A percentile compares a stretch with the other conserved stretches of the same genome.
Conservation (phyloP, 1,140 invertebrate genomes). For the Hirudo medicinalis region DNA sequence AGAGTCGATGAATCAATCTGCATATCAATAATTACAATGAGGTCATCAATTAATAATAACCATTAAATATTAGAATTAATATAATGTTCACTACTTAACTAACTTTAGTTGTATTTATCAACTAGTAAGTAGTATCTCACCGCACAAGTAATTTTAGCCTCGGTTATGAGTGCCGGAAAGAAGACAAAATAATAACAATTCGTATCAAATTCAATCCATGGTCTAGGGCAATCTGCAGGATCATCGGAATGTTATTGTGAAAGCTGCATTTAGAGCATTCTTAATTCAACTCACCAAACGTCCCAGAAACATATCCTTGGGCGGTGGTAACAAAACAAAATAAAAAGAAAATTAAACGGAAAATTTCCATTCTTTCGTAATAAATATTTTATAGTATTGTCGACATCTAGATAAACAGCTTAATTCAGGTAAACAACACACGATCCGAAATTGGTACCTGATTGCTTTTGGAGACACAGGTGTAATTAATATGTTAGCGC, state of each 20-base stretch:
- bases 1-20: constrained; percentile 50
- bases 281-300: not conserved
- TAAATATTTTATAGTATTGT: too few species aligned
- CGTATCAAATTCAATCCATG: constrained; percentile 1
- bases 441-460: too few species aligned
- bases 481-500: too few species aligned
- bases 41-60: not conserved
- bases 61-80: not conserved
- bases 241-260: not conserved
- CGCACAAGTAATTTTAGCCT: constrained; percentile 8
- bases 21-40: not conserved
- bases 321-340: too few species aligned
- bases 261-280: not conserved
- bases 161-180: not conserved
- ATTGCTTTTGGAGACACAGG: too few species aligned
- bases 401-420: too few species aligned
- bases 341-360: too few species aligned
- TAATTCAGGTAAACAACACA: too few species aligned
- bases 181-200: constrained; percentile 14
- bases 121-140: not conserved
- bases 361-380: too few species aligned
- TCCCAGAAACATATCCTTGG: too few species aligned
- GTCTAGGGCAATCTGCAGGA: constrained; percentile 13
- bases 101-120: not conserved
- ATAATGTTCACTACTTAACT: not conserved